Base-by-base conservation (phyloP, 2,888 invertebrate genomes). In the Antheraea yamamai region DNA sequence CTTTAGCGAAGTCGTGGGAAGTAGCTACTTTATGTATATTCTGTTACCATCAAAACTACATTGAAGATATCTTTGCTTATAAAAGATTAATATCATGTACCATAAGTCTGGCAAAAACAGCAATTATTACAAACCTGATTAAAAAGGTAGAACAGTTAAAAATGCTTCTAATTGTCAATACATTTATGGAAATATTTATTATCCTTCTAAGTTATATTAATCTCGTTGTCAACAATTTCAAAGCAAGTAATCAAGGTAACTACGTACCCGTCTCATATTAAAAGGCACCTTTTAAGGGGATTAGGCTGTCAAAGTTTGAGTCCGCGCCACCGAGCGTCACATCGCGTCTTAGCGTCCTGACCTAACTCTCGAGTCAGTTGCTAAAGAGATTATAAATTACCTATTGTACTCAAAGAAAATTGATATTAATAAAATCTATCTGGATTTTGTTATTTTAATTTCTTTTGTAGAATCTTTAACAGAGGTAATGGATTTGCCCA, bases 271-370 rank as follows among this genome's bases (percentile, higher is more conserved):
- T 81, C 84, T 85, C 84, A 81, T 85, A 86, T 86, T 84, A 87
- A 85, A 86, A 86, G 83, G 80, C 79, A 75, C 81, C 86, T 84
- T 85, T 85, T 84, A 85, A 85, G 81, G 80, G 84, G 86, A 88
- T 87, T 88, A 88, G 82, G 84, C 79, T 81, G 81, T 85, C 81
- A 84, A 89, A 87, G 83, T 88, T 88, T 84, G 80, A 85, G 83
- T 84, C 61, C 23, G 10, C 20, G 30, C 26, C 64, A 20, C 23
- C 20, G n/a, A n/a, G 64, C 30, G 64, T 66, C 64, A 30, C 26
- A 6, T 66, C 30, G 14, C 18, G 30, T 26, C 18, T 66, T 85
- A 78, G 78, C 81, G 79, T 78, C 80, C 78, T 77, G 80, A 75
- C 79, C 79, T 78, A 78, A 81, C 78, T 81, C 30, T 66, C 30